Conservation (phyloP, 2,888 invertebrate genomes). For the Petrolisthes manimaculis region DNA sequence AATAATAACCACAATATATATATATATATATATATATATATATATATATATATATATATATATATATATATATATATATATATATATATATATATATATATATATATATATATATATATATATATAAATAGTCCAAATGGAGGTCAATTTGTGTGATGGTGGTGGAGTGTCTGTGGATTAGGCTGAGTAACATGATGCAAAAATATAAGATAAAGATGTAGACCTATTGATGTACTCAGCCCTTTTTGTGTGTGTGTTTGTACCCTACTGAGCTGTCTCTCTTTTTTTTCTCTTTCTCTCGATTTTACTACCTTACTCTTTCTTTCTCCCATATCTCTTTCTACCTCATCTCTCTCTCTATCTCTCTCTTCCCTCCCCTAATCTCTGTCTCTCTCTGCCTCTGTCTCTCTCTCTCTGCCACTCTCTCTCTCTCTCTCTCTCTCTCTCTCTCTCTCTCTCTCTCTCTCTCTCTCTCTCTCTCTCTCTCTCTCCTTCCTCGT, state of each 20-base stretch:
- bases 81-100: not conserved
- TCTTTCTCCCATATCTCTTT: too few species aligned
- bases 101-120: not conserved
- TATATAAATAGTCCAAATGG: not conserved
- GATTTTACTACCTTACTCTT: too few species aligned
- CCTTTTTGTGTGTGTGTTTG: too few species aligned
- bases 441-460: not conserved
- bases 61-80: not conserved
- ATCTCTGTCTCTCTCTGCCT: too few species aligned
- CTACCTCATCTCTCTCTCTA: too few species aligned
- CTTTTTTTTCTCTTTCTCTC: too few species aligned
- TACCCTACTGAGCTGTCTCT: too few species aligned
- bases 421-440: not conserved
- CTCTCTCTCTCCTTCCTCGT: too few species aligned
- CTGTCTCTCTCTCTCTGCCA: not conserved
- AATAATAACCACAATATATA: too few species aligned
- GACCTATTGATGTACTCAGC: slow-evolving; percentile 21
- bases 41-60: slow-evolving; percentile 16
- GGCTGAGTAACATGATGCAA: slow-evolving; percentile 23
- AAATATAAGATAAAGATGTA: slow-evolving; percentile 32
- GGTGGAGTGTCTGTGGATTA: slow-evolving; percentile 13
- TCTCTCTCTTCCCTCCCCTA: too few species aligned
- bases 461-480: not conserved
- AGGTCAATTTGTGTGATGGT: not conserved
- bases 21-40: not conserved